Conservation (phyloP, 2,113 vertebrate species). For the Urocolius indicus region DNA sequence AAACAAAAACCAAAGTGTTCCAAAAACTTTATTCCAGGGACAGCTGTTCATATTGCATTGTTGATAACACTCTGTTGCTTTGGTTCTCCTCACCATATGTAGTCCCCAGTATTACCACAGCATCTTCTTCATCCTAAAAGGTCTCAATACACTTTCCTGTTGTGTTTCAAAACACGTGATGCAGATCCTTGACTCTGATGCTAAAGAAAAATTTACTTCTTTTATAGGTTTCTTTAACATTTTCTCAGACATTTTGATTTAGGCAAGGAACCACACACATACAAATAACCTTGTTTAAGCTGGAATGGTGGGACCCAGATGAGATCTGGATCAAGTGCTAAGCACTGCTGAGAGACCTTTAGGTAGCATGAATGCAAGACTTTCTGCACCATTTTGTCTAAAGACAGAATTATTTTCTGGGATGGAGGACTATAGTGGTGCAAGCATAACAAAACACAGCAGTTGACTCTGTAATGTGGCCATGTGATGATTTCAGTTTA, state of each 20-base stretch:
- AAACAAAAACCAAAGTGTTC: background rate
- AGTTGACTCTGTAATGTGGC: background rate
- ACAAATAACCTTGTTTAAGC: background rate
- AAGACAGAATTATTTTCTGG: background rate
- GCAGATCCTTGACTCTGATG: fast-evolving
- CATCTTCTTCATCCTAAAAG: background rate
- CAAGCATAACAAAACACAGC: background rate
- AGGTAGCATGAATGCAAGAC: background rate
- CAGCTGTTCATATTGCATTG: background rate
- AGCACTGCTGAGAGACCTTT: background rate
- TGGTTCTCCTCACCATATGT: background rate
- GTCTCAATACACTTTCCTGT: background rate
- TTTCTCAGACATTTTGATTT: background rate
- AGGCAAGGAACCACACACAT: background rate
- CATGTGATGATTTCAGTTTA: background rate
- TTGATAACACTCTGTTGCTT: background rate
- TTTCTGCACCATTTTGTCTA: background rate
- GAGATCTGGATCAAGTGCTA: background rate
- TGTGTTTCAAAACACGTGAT: background rate
- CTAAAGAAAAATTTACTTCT: background rate
- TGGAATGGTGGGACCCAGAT: background rate
- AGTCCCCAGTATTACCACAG: background rate
- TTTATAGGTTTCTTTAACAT: background rate
- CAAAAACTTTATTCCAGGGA: background rate
- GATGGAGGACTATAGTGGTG: background rate